A percentile compares a stretch with the other conserved stretches of the same genome.
Evolutionary conservation across 1,140 invertebrate genomes (phyloP).

Genomic region (Physella acuta): DNA sequence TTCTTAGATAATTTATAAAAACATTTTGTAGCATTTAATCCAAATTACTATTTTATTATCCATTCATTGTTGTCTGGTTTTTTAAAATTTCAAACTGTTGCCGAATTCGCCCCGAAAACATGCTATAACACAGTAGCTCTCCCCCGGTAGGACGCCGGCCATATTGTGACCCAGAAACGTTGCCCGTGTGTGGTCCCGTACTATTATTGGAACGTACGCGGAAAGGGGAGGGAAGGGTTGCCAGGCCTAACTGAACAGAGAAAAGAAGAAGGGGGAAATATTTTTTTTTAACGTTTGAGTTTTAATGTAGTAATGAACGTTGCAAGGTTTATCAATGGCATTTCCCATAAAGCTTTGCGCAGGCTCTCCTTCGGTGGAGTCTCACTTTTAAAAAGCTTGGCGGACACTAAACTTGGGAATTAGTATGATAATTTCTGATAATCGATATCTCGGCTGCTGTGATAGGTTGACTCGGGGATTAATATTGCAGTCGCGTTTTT

Average conservation of each 20-base stretch:
- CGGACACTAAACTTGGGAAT: too few species aligned
- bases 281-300: background rate
- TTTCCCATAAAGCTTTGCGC: too few species aligned
- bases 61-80: background rate
- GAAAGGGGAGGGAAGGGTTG: background rate
- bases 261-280: background rate
- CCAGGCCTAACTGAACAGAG: background rate
- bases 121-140: background rate
- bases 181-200: slow-evolving; percentile 8
- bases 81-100: background rate
- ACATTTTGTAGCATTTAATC: background rate
- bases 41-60: background rate
- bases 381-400: too few species aligned
- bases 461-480: too few species aligned
- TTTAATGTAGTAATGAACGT: too few species aligned
- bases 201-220: slow-evolving; percentile 7
- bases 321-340: too few species aligned
- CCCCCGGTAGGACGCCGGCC: slow-evolving; percentile 3
- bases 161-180: slow-evolving; percentile 14
- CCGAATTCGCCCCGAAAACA: background rate
- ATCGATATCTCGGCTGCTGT: too few species aligned
- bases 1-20: background rate
- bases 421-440: too few species aligned
- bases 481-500: too few species aligned
- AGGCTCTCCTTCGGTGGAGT: too few species aligned